phyloP scores from a whole-genome alignment of 2,797 vertebrate species.

The Platyrinchus mystaceus region DNA sequence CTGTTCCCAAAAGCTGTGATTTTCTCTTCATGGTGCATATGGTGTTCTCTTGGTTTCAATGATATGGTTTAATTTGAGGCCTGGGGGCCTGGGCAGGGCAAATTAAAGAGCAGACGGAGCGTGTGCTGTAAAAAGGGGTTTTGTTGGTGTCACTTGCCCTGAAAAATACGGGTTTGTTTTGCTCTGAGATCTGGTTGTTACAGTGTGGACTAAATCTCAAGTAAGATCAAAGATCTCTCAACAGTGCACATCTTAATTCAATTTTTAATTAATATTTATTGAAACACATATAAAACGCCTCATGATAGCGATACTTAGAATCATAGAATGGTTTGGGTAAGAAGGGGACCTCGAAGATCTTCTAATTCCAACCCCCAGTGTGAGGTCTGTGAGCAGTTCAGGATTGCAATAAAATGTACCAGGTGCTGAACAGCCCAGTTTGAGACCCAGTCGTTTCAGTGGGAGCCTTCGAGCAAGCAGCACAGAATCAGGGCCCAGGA shows the following conservation, averaged over 20 bases:
- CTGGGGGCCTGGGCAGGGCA: not conserved
- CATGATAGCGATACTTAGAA: rapidly evolving
- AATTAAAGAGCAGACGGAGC: not conserved
- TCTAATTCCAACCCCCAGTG: rapidly evolving
- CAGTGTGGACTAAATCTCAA: not conserved
- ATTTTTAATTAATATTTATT: not conserved
- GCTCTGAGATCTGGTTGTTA: not conserved
- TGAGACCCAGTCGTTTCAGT: not conserved
- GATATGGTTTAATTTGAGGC: not conserved
- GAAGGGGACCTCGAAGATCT: not conserved
- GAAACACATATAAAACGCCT: rapidly evolving
- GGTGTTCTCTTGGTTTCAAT: not conserved
- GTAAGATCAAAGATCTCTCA: not conserved
- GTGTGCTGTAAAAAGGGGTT: not conserved
- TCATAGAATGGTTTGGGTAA: too few species aligned
- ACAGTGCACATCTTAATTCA: rapidly evolving
- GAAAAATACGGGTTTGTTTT: not conserved
- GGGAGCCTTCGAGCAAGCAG: not conserved
- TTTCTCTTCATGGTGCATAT: not conserved
- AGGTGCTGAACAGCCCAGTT: not conserved
- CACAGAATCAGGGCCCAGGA: not conserved
- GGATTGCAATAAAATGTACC: not conserved
- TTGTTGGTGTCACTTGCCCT: not conserved
- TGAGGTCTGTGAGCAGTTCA: not conserved
- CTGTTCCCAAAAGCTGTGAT: not conserved